Base-by-base conservation (phyloP, 2,113 vertebrate species). In the Coptodon rendalli region DNA sequence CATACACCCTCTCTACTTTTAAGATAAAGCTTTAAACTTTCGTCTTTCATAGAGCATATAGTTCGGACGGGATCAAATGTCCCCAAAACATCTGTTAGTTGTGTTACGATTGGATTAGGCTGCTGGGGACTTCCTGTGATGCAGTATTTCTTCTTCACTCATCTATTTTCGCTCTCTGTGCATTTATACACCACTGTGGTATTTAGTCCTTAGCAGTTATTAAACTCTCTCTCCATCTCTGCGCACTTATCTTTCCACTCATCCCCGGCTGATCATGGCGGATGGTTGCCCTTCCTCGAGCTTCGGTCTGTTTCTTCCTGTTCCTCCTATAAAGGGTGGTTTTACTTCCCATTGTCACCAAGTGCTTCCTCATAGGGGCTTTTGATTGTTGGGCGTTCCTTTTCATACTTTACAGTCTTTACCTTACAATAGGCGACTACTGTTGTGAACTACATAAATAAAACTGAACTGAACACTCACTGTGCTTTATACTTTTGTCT, bases 231-330 rank as follows among this genome's bases (percentile, higher is more conserved):
- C 24, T 9, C 0, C 13, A 31, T 34, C 5, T 31, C 57, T 61
- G 57, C 5, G 0, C 5, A 0, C 1, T 2, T 59, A 4, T 59
- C 59, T 36, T 63, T 63, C 2, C 29, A 11, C 29, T 63, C 59
- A 34, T 11, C 1, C 1, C 19, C n/a, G 10, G 0, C 17, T n/a
- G 31, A n/a, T 36, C 1, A 6, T 1, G 59, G 31, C 4, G 6
- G 59, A 7, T 12, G 59, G 31, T 36, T 11, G 29, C 31, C 31
- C 9, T 16, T 63, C 31, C 9, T 4, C 9, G 2, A 66, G 31
- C 10, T 2, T 36, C 9, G 2, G 4, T 7, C 10, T 12, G 31
- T 63, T 63, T 36, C 59, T 36, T 63, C 59, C 59, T n/a, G 9
- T n/a, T 63, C 1, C 6, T 63, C 9, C 9, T 36, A 7, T 63